Evolutionary conservation across 2,888 invertebrate genomes (phyloP), one percentile per base, ranked within the genome.

Genomic region (Tuta absoluta): DNA sequence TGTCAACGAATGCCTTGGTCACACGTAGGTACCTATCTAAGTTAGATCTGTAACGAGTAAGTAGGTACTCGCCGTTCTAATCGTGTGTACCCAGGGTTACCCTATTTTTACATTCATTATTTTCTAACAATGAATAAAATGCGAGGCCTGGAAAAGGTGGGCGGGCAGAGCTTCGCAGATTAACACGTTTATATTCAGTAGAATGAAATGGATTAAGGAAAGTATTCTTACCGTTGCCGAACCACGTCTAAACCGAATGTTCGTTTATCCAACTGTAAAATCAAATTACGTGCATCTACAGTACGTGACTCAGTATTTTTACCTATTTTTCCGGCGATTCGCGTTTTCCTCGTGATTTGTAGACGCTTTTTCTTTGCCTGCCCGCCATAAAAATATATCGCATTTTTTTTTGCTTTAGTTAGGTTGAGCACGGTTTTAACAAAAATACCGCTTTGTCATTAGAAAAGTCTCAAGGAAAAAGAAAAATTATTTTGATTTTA

Each of bases 201-300:
- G 45, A 45, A 41, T 5, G 45, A 45, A 41, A 41, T 17, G 45
- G 45, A 45, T 45, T 45, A 45, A n/a, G n/a, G 45, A 17, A 45
- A 45, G 45, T 45, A n/a, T 45, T 45, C 5, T 17, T 17, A 17
- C 17, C 17, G 45, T 45, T 41, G 33, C 12, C 33, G n/a, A 56
- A 28, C 56, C 28, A 28, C 56, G 56, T 56, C 56, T 56, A 28
- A 28, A 28, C n/a, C 56, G 56, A 56, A 56, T 28, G 28, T n/a
- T 23, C 28, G 56, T 28, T 56, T 56, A 56, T 56, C 56, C 28
- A n/a, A 56, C 33, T 56, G 56, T 56, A 56, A 56, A 28, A 56
- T 56, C 56, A 56, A n/a, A 56, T 53, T 56, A 28, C 56, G 24
- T n/a, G 17, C n/a, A 45, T 45, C 45, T 45, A 3, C 17, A 5